Evolutionary conservation across 2,888 invertebrate genomes (phyloP), one percentile per base, ranked within the genome.

Genomic region (Ophion slaviceki): DNA sequence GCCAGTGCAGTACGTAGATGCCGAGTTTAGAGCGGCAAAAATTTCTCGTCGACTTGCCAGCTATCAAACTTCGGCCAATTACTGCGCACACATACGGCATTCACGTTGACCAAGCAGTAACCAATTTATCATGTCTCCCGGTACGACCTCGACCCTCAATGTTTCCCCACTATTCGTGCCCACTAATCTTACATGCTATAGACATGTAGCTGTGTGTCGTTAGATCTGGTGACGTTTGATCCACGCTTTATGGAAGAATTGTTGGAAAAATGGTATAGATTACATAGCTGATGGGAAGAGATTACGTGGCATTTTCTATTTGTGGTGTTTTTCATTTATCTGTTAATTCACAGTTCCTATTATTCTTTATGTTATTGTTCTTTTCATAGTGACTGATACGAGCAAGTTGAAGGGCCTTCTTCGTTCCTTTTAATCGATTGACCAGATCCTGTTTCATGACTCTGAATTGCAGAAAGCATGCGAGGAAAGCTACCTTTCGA

Each of bases 81-180:
- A 67, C 36, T 32, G 24, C 6, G 67, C 20, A 67, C 11, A 64
- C n/a, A n/a, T n/a, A 40, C n/a, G 17, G 10, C 17, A n/a, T 57
- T 6, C 59, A 57, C 17, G 32, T n/a, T 72, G 71, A 53, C 66
- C 59, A 24, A 47, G 28, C 53, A 72, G 20, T 14, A 36, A 67
- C 61, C 76, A 57, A 76, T 79, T 67, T 64, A 53, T 77, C 47
- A 36, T 72, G 71, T 77, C 68, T 61, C 66, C n/a, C 36, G 36
- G 36, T 36, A 47, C 66, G 82, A 79, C 85, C 82, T 82, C 70
- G 82, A 80, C 85, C 75, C 75, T 67, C 53, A 61, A 76, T 76
- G 32, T 53, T 67, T 68, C 70, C 59, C 28, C 32, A 64, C 45
- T 47, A 17, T 6, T 36, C 53, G 4, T 76, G n/a, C 8, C 14